Conservation (phyloP, 1,140 invertebrate genomes). For the Drusus annulatus region DNA sequence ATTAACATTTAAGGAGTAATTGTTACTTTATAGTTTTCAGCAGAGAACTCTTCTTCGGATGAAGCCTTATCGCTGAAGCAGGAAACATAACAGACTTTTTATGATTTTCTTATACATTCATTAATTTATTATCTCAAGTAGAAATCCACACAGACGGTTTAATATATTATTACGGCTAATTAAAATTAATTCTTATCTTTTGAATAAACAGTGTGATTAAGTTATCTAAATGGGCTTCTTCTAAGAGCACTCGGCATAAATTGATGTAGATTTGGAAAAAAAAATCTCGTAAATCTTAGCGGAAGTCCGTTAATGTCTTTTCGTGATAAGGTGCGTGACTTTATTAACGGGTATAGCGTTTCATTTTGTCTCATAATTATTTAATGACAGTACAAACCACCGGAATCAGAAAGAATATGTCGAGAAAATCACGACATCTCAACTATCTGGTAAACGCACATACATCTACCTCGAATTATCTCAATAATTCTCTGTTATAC, state of each 20-base stretch:
- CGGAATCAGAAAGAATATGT: background rate
- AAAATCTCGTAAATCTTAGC: conserved; percentile 13
- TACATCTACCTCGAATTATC: no score
- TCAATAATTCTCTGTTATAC: no score
- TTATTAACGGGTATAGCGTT: background rate
- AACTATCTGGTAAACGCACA: no score
- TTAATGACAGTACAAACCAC: background rate
- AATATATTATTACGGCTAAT: conserved; percentile 20
- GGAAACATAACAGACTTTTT: conserved; percentile 27
- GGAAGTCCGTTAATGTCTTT: conserved; percentile 30
- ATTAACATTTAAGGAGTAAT: no score
- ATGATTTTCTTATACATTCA: background rate
- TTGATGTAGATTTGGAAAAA: conserved; percentile 27
- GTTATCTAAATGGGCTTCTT: conserved; percentile 7
- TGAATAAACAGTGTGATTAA: conserved; percentile 22
- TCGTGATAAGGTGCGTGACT: conserved; percentile 27
- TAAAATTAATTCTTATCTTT: conserved; percentile 34
- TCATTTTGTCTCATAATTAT: conserved; percentile 9
- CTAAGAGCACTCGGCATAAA: conserved; percentile 11
- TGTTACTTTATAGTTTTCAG: no score
- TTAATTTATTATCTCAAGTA: background rate
- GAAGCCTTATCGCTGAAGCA: conserved; percentile 2
- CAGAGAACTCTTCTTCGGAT: background rate
- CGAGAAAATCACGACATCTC: background rate
- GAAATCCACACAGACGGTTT: background rate